Evolutionary conservation across 2,888 invertebrate species (phyloP), one percentile per base, ranked within the genome.

Genomic region (Caenorhabditis sp.): DNA sequence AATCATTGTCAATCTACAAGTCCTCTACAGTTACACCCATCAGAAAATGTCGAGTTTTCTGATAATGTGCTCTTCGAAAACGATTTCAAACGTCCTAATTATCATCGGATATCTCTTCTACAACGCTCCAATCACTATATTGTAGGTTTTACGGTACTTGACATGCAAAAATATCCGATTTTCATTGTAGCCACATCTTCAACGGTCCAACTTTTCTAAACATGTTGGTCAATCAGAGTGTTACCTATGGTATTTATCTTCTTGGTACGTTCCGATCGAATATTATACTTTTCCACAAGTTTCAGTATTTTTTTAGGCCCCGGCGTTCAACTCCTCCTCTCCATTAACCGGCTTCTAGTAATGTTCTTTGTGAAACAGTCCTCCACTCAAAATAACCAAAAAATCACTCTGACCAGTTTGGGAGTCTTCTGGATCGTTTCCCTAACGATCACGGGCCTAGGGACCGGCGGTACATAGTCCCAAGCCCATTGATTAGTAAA

Each of bases 11-110:
- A 63, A 63, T 24, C 5, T 24, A 11, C 22, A 35, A 17, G 63
- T 63, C 1, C 17, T 63, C 4, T 24, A 32, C 15, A 24, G 45
- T 1, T 53, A 35, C 26, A 32, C 15, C 22, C 46, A 39, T 2
- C 45, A 46, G 13, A 71, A 71, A 35, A 73, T 73, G 58, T 30
- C 65, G 9, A 62, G 73, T 46, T 73, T 73, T 27, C 53, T 55
- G 52, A 61, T 74, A 2, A 52, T 74, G 53, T 74, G 74, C 52
- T 39, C 61, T 3, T 74, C 74, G 5, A 74, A 74, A 55, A 55
- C 74, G 0, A 15, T 74, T 0, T 66, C 66, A 0, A 74, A 74
- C 43, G 26, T 37, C 39, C 32, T 66, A 4, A 50, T 66, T 7
- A 48, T 73, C 3, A 20, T 30, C 0, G 35, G 63, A 1, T 65